phyloP scores from a whole-genome alignment of 2,797 vertebrate genomes.

The Lacerta bilineata region DNA sequence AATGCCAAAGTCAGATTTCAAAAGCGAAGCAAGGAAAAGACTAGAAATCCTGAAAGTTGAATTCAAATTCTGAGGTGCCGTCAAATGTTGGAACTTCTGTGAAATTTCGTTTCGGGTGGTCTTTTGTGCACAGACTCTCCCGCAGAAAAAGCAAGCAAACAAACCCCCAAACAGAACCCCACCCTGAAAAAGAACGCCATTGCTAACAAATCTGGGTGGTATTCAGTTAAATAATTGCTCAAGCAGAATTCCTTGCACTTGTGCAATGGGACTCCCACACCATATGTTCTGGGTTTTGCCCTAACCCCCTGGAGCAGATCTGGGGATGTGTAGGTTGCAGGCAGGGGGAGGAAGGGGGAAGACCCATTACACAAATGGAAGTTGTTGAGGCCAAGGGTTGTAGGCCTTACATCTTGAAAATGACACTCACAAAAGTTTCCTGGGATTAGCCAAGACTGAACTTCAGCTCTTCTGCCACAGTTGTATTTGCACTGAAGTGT shows the following conservation, averaged over 20 bases:
- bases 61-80: neutral
- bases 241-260: too few species aligned
- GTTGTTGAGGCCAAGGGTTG: neutral
- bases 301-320: too few species aligned
- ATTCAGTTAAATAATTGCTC: neutral
- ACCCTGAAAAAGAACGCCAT: neutral
- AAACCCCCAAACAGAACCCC: too few species aligned
- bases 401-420: neutral
- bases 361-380: too few species aligned
- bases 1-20: neutral
- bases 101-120: neutral
- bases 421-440: accelerated
- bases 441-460: neutral
- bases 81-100: neutral
- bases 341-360: too few species aligned
- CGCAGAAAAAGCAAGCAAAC: neutral
- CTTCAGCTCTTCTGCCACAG: neutral
- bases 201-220: neutral
- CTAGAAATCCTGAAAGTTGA: neutral
- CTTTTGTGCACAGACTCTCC: neutral
- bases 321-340: too few species aligned
- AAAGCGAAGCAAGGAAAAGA: neutral
- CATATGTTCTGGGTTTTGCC: too few species aligned
- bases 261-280: too few species aligned
- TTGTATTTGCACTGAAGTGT: slow-evolving; percentile 13